Percentiles rank a stretch among this genome's conserved stretches.
Evolutionary conservation across 2,797 vertebrate species (phyloP).

Genomic region (Dicrostonyx torquatus): DNA sequence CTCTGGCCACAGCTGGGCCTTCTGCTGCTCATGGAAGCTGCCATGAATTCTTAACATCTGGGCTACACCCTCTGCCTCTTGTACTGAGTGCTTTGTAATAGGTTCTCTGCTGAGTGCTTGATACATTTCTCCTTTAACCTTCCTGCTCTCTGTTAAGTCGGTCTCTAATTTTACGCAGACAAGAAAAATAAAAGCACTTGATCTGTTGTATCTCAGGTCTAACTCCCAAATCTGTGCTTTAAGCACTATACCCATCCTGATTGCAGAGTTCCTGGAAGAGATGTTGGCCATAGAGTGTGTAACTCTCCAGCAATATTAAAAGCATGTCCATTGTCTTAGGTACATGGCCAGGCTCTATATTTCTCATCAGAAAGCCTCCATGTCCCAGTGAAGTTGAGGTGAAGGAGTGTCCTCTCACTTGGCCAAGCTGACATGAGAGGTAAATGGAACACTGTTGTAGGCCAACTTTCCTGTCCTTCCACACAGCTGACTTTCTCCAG

Average conservation of each 20-base stretch:
- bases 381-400: background rate
- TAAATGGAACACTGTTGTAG: background rate
- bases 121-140: background rate
- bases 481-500: background rate
- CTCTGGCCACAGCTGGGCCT: conserved; percentile 24
- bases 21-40: background rate
- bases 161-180: conserved; percentile 15
- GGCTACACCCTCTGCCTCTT: background rate
- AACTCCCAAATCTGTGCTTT: background rate
- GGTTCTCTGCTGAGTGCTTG: background rate
- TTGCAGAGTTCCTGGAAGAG: background rate
- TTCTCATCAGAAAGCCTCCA: background rate
- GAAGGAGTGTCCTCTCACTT: background rate
- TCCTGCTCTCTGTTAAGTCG: background rate
- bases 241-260: background rate
- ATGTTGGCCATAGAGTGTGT: background rate
- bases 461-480: background rate
- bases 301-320: background rate
- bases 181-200: background rate
- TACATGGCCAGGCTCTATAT: background rate
- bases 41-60: background rate
- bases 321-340: background rate
- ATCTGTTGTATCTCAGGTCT: background rate
- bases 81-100: background rate
- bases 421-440: background rate